Base-by-base conservation (phyloP, 2,797 vertebrate genomes). In the Poeciliopsis turneri region DNA sequence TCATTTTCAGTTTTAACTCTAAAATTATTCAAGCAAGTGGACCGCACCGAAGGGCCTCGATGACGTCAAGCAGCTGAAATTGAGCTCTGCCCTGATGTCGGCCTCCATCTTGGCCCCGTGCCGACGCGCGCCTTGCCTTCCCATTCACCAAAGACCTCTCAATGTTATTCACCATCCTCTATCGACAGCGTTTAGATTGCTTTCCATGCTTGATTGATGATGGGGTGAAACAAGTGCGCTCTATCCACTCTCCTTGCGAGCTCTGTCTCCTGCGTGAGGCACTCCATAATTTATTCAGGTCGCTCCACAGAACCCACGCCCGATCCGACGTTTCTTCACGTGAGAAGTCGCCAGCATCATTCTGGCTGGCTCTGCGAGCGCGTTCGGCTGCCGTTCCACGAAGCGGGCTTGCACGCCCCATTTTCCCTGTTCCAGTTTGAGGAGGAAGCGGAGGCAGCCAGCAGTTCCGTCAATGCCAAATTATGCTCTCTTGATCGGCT, bases 171-270 rank as follows among this genome's bases (percentile, higher is more conserved):
- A 79, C 82, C 82, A 68, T 92, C 88, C 78, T 84, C 82, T 90
- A 93, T 94, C 82, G 93, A 93, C 92, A 92, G 86, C 76, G 68
- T 92, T 89, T 87, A 94, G 92, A 93, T 93, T 94, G 88, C 93
- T 91, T 94, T 92, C 88, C 79, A 85, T 87, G 87, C 80, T 86
- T 95, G 92, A 95, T 93, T 93, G 92, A 95, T 95, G 93, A 91
- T 80, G 74, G 89, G 88, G 81, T 88, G 88, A 93, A 92, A 88
- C 85, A 85, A 84, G 87, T 75, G 79, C 30, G 71, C 80, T 82
- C 78, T 59, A 80, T 86, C 76, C 78, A 78, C 85, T 85, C 87
- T 83, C 77, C 88, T 82, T 83, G 85, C 1, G 1, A 74, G 80
- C 85, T 69, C 82, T 83, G 76, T 87, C 89, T 87, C 88, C 79